A percentile compares a stretch with the other conserved stretches of the same genome.
Conservation (phyloP, 2,113 vertebrate species). For the Halcyon malimbica region DNA sequence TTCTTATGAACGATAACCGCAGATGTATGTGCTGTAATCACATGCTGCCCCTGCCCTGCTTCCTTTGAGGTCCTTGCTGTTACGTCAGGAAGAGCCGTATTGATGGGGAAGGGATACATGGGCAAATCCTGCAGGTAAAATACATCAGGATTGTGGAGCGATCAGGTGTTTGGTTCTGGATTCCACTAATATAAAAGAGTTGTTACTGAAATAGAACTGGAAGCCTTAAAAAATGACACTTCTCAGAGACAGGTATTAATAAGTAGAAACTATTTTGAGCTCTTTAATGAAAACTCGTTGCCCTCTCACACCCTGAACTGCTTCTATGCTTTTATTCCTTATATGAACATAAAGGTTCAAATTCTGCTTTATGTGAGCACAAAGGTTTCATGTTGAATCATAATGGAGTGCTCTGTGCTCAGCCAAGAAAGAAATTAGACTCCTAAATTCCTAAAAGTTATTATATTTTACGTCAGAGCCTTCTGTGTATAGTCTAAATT, state of each 20-base stretch:
- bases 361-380: background rate
- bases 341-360: background rate
- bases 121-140: background rate
- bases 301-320: background rate
- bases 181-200: background rate
- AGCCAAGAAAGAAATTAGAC: background rate
- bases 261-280: background rate
- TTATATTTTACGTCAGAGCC: background rate
- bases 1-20: background rate
- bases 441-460: background rate
- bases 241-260: background rate
- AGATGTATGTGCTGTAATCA: background rate
- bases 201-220: background rate
- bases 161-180: background rate
- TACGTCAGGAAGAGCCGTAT: background rate
- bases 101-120: background rate
- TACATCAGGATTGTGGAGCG: background rate
- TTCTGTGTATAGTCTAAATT: background rate
- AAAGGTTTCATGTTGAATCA: accelerated
- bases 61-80: background rate
- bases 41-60: background rate
- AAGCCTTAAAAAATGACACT: background rate
- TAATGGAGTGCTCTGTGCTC: background rate
- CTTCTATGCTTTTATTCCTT: background rate
- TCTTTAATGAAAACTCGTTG: background rate